Evolutionary conservation across 1,140 invertebrate species (phyloP).

Genomic region (Thalassaphorura encarpata): DNA sequence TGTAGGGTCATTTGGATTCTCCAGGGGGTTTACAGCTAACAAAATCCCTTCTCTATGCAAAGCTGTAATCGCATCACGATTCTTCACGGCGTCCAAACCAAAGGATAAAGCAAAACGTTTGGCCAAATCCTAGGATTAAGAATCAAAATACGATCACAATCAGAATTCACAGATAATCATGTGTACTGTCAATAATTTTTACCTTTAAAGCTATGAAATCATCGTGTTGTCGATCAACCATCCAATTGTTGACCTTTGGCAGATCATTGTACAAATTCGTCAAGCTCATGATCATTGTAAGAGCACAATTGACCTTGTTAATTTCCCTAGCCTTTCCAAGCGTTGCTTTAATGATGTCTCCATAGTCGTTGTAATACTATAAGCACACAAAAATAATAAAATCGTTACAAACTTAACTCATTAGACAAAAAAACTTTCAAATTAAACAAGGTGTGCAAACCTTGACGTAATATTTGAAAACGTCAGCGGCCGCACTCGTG

Average conservation of each 20-base stretch:
- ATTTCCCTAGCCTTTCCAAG: slow-evolving; percentile 94
- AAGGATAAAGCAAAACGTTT: slow-evolving; percentile 95
- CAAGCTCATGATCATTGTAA: slow-evolving; percentile 86
- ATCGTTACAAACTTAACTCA: no score
- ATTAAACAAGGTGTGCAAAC: slow-evolving; percentile 42
- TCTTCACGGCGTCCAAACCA: slow-evolving; percentile 93
- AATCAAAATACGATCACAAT: neutral
- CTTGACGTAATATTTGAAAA: slow-evolving; percentile 97
- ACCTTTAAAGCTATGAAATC: slow-evolving; percentile 78
- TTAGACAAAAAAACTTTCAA: neutral
- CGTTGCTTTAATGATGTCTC: slow-evolving; percentile 98
- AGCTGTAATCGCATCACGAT: slow-evolving; percentile 91
- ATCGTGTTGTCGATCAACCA: slow-evolving; percentile 58
- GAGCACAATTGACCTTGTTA: slow-evolving; percentile 90
- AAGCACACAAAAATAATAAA: slow-evolving; percentile 34
- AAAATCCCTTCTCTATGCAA: slow-evolving; percentile 89
- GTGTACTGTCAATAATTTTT: slow-evolving; percentile 38
- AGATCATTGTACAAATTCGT: slow-evolving; percentile 72
- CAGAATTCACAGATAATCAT: slow-evolving; percentile 19
- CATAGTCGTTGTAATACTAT: slow-evolving; percentile 95
- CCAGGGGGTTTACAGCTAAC: slow-evolving; percentile 66
- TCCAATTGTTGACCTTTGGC: slow-evolving; percentile 41
- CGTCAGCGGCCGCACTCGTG: slow-evolving; percentile 79
- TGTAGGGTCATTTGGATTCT: slow-evolving; percentile 53
- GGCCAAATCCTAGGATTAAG: slow-evolving; percentile 79